Percentiles rank a stretch among this genome's conserved stretches.
Conservation (phyloP, 1,140 invertebrate species). For the Plectrocnemia conspersa region DNA sequence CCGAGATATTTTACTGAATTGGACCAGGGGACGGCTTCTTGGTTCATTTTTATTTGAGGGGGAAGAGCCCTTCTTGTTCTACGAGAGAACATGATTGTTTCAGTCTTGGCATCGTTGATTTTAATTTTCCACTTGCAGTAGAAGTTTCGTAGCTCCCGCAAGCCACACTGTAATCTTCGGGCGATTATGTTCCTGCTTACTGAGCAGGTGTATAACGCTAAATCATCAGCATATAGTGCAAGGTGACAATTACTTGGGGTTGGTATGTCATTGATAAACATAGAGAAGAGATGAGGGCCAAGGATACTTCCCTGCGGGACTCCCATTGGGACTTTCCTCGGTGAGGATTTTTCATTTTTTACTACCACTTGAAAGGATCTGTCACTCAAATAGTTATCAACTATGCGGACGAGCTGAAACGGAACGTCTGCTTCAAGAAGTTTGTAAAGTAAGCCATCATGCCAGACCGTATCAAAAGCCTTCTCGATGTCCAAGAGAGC, state of each 20-base stretch:
- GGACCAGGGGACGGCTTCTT: too few species aligned
- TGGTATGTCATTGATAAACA: slow-evolving; percentile 38
- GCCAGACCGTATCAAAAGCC: slow-evolving; percentile 40
- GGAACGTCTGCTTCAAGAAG: slow-evolving; percentile 26
- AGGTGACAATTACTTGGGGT: slow-evolving; percentile 17
- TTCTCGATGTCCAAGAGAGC: slow-evolving; percentile 39
- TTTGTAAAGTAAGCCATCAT: slow-evolving; percentile 38
- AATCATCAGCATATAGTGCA: slow-evolving; percentile 38
- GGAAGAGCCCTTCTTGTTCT: neutral
- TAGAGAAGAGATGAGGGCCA: slow-evolving; percentile 34
- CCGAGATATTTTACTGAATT: too few species aligned
- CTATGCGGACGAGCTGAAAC: slow-evolving; percentile 29
- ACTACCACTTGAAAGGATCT: slow-evolving; percentile 4
- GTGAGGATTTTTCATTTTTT: slow-evolving; percentile 23
- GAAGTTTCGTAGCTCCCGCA: neutral
- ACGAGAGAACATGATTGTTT: neutral
- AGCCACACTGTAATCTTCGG: neutral
- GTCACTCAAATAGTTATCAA: slow-evolving; percentile 9
- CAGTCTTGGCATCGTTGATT: neutral
- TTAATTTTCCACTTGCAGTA: neutral
- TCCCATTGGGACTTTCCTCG: too few species aligned
- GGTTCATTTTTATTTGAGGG: too few species aligned
- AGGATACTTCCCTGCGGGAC: too few species aligned
- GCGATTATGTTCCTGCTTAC: neutral
- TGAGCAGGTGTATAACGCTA: slow-evolving; percentile 15